Conservation (phyloP, 2,797 vertebrate genomes). For the Falco columbarius region DNA sequence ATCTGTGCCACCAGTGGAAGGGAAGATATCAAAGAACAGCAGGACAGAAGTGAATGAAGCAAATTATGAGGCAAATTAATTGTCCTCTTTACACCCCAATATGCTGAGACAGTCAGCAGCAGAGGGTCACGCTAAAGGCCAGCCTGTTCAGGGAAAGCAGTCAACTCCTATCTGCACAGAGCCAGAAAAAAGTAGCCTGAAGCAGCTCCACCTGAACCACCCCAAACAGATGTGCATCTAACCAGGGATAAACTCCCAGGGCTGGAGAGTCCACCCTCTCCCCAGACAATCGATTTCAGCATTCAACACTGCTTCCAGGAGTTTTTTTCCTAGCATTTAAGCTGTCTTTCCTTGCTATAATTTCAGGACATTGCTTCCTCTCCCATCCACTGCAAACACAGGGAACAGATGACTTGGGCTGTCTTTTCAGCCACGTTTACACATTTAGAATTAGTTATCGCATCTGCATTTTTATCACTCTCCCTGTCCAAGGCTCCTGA, state of each 20-base stretch:
- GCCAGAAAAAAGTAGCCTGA: conserved; percentile 28
- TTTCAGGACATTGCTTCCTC: not conserved
- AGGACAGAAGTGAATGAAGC: not conserved
- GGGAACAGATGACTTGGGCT: not conserved
- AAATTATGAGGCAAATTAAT: conserved; percentile 41
- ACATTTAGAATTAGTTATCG: not conserved
- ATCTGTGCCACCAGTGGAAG: not conserved
- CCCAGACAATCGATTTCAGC: conserved; percentile 20
- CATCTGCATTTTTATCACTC: not conserved
- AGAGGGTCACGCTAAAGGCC: not conserved
- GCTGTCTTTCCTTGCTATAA: not conserved
- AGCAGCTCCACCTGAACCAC: conserved; percentile 38
- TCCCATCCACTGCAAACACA: not conserved
- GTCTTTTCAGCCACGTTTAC: not conserved
- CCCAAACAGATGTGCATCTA: conserved; percentile 41
- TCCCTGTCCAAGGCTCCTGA: not conserved
- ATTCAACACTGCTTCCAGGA: not conserved
- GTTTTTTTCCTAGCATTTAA: not conserved
- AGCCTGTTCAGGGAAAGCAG: not conserved
- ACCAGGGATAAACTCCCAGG: not conserved
- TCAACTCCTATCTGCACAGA: not conserved
- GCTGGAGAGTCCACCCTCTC: conserved; percentile 28
- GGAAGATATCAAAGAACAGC: not conserved
- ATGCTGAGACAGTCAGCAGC: not conserved
- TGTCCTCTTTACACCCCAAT: not conserved